A percentile compares a stretch with the other conserved stretches of the same genome.
Evolutionary conservation across 2,888 invertebrate species (phyloP).

Genomic region (Clanis bilineata): DNA sequence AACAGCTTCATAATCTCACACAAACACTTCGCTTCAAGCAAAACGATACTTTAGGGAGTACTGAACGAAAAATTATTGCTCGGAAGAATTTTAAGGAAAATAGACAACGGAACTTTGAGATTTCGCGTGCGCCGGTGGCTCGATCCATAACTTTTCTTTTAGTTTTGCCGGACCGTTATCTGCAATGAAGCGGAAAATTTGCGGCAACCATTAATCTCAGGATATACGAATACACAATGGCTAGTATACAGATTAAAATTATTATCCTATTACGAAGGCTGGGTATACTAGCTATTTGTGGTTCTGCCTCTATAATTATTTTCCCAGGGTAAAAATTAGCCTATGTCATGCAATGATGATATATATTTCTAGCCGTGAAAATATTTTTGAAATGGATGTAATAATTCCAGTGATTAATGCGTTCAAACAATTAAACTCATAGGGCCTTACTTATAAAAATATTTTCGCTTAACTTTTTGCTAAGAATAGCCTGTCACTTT

Average conservation of each 20-base stretch:
- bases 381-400: too few relatives aligned
- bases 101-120: conserved; percentile 46
- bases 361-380: too few relatives aligned
- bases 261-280: too few relatives aligned
- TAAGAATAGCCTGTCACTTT: too few relatives aligned
- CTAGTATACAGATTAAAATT: not conserved
- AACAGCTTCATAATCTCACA: conserved; percentile 49
- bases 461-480: too few relatives aligned
- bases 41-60: conserved; percentile 65
- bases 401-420: too few relatives aligned
- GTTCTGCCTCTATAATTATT: too few relatives aligned
- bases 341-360: too few relatives aligned
- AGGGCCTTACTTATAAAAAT: too few relatives aligned
- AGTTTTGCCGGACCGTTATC: conserved; percentile 30
- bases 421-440: too few relatives aligned
- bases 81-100: conserved; percentile 58
- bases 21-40: conserved; percentile 50
- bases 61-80: conserved; percentile 63
- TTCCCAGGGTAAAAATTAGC: too few relatives aligned
- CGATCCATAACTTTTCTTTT: conserved; percentile 31
- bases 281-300: too few relatives aligned
- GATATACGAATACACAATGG: not conserved
- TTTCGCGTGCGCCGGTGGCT: conserved; percentile 29
- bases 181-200: conserved; percentile 38
- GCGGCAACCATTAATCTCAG: conserved; percentile 20